Evolutionary conservation across 1,140 invertebrate species (phyloP), one percentile per base, ranked within the genome.

Genomic region (Macrocentrus cingulum): DNA sequence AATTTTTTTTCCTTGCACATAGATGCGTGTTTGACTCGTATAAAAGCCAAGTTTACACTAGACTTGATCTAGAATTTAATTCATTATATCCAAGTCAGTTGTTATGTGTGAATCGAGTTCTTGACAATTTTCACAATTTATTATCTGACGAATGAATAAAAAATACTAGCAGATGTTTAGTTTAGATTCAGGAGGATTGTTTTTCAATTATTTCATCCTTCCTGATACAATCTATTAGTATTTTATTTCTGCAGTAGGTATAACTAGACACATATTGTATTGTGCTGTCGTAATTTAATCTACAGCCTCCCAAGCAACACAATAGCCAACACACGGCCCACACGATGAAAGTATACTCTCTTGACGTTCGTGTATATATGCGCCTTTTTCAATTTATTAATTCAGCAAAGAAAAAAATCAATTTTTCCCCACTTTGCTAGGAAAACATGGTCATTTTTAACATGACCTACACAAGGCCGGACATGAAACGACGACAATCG

Each of bases 401-500:
- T 4, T 5, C 9, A 29, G 4, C 25, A 5, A 29, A 29, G 4
- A 5, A 29, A n/a, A n/a, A 29, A 29, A 29, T 29, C 25, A 29
- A 29, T 29, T 29, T 9, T 29, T 29, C 9, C 4, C 9, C 25
- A 29, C 9, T 29, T 29, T 4, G 9, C 9, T 5, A 29, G 4
- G 9, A 29, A 5, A 29, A 29, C 4, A 29, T 29, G 9, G 25
- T 9, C 25, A 29, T 5, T 29, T 29, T 5, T 29, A 5, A 29
- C 9, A 9, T 29, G 55, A 56, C 45, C 55, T 41, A 49, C n/a
- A 49, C 32, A 39, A 56, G 45, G 45, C 25, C 48, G 5, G 8
- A 56, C 32, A 15, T 56, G 19, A 56, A 56, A 16, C 53, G 53
- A 49, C 46, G 36, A 49, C 20, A 23, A 56, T 56, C 55, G 39